Base-by-base conservation (phyloP, 2,113 vertebrate genomes). In the Siniperca knerii region DNA sequence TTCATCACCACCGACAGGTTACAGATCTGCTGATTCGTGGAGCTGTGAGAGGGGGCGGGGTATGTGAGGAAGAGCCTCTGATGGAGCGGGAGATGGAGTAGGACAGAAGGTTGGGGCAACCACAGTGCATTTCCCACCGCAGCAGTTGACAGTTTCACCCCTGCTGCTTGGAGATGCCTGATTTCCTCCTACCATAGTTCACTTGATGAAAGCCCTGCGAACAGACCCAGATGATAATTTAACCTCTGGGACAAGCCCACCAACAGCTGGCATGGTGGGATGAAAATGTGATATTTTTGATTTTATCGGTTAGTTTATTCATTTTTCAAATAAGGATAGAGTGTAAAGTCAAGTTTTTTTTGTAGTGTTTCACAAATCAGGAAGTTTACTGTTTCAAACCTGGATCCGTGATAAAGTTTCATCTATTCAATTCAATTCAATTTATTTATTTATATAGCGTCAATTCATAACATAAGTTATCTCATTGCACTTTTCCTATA, bases 1-100 rank as follows among this genome's bases (percentile, higher is more conserved):
- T 95, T 92, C 92, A 95, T 95, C 92, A 93, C 85, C 46, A 42
- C 75, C 33, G 92, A 92, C 91, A 93, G 89, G 88, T 89, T 84
- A 90, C 92, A 93, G 91, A 94, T 94, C 91, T 80, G 89, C 87
- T 90, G 92, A 93, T 94, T 91, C 25, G 77, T n/a, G n/a, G 78
- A 77, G 82, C 77, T 23, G 79, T 15, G 58, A 75, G 54, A 64
- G 70, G 83, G 69, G 60, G 64, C 0, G 48, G 35, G 65, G 35
- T 60, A 76, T 58, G 85, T n/a, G 64, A 20, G 65, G 68, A 75
- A 8, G 35, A 54, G 70, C 58, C 62, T 83, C 79, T 81, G 86
- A 90, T 61, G 69, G 76, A 61, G 74, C 3, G 50, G 21, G 54
- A 54, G 60, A 83, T 75, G 54, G 37, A 91, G 82, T 58, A 23